Base-by-base conservation (phyloP, 1,140 invertebrate genomes). In the Drosophila kohkoa region DNA sequence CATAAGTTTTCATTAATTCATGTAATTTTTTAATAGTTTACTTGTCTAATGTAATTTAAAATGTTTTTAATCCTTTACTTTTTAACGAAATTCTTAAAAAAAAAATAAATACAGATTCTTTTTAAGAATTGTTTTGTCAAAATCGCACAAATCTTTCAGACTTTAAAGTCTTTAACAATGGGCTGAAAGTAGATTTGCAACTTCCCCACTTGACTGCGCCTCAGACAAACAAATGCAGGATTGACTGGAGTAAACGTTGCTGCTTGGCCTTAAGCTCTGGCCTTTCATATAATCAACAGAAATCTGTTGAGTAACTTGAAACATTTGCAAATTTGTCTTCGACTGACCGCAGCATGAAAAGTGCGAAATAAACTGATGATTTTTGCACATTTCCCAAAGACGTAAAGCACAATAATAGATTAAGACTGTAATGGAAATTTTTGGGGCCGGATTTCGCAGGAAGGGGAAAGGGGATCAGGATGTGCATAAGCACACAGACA, bases 351-450 rank as follows among this genome's bases (percentile, higher is more conserved):
- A 45, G 38, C 13, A 58, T 28, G 15, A 5, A 38, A 57, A 41
- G 10, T 49, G 43, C 15, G 28, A 20, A 54, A 54, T 54, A 54
- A 58, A 55, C 57, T 55, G 54, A 38, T 57, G 66, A 69, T 69
- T 64, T 70, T 70, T 45, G 67, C 46, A 71, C 54, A 71, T 75
- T 71, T 75, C 51, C 43, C 38, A 58, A 45, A 65, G 60, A 35
- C 64, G 32, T 59, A 54, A 6, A 16, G n/a, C 51, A 48, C 65
- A 65, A 71, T 75, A 71, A 75, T 65, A 75, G 60, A 75, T 75
- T 65, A 71, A 60, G 43, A 57, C 49, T 13, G 35, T 55, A 58
- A 51, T 45, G 25, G 43, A 41, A 28, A 41, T 20, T n/a, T 46
- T 25, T 13, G 32, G 41, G 35, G 1, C 30, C 7, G 38, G 52